Evolutionary conservation across 1,140 invertebrate species (phyloP), one percentile per base, ranked within the genome.

Genomic region (Monomorium pharaonis): DNA sequence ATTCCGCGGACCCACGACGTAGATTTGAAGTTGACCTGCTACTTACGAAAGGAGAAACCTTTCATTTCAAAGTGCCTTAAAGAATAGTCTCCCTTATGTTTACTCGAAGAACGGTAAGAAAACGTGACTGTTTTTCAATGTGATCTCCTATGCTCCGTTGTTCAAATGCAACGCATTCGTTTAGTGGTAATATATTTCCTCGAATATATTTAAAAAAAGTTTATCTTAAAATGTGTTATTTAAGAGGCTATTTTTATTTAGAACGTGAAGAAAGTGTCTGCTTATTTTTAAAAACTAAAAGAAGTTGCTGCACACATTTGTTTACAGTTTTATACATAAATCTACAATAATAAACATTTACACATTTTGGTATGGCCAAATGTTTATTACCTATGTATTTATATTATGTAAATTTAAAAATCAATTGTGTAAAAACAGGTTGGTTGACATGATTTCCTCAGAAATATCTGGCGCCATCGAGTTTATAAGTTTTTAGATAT

Each of bases 41-140:
- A 86, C 83, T 88, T 90, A 90, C 62, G n/a, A 77, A 63, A 70
- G 14, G 51, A 86, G 51, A 86, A 75, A 86, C 78, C 88, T 87
- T 86, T 88, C 67, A 86, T 90, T 90, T 90, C 49, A 5, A 42
- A 84, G 21, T 58, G 56, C 14, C 51, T 69, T 21, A 12, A 47
- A 72, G 21, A 77, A 81, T 60, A 83, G 75, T 69, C 87, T 86
- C 47, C 16, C 33, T n/a, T 56, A 72, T 90, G 65, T 89, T 92
- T 91, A 58, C 63, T 75, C 44, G 65, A 58, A 49, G 74, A 87
- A 89, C 60, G 80, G 85, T 47, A 58, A 90, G 88, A 90, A 72
- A 89, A 90, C 62, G 42, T 74, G 84, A 75, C 80, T 63, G 49
- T 70, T 72, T 33, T 24, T 18, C 10, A 49, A 7, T 21, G 3